Base-by-base conservation (phyloP, 2,888 invertebrate species). In the Tanytarsus gracilentus region DNA sequence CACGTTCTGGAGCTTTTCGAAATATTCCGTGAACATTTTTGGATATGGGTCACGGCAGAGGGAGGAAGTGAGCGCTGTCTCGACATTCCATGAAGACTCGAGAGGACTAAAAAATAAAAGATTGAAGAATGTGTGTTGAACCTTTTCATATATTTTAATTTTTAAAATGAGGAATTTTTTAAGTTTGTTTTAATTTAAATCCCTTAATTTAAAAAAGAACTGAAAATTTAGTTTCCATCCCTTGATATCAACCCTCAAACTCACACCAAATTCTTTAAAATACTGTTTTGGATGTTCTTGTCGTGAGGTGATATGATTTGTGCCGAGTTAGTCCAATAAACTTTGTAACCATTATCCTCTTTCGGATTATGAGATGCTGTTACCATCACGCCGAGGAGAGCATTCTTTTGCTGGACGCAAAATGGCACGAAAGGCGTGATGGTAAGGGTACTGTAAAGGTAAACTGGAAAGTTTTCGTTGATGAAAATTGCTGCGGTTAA, bases 301-400 rank as follows among this genome's bases (percentile, higher is more conserved):
- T 99, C 99, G 64, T 88, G 88, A 0, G 99, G 99, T 0, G 89
- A 73, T 62, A 94, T 86, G 63, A 99, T 96, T 81, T 98, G 99
- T 6, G 93, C 86, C 0, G 96, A 94, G 73, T 97, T 98, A 7
- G 80, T 77, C 86, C 94, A 96, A 72, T 97, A 99, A 5, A 96
- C 96, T 77, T 99, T 99, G 70, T 97, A 99, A 1, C 96, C 96
- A 70, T 96, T 96, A 69, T 97, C 95, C 26, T 93, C 85, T 70
- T 91, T 93, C 0, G 95, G 96, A 75, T 96, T 96, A 69, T 96
- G 96, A 0, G 94, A 95, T 0, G 96, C 96, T 0, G 96, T 97
- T 4, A 96, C 83, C 90, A 96, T 94, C 4, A 96, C 81, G 0
- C 96, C 96, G 36, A 86, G 89, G 1, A 84, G 83, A 61, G 88